Conservation (phyloP, 2,113 vertebrate species). For the Scophthalmus maximus region DNA sequence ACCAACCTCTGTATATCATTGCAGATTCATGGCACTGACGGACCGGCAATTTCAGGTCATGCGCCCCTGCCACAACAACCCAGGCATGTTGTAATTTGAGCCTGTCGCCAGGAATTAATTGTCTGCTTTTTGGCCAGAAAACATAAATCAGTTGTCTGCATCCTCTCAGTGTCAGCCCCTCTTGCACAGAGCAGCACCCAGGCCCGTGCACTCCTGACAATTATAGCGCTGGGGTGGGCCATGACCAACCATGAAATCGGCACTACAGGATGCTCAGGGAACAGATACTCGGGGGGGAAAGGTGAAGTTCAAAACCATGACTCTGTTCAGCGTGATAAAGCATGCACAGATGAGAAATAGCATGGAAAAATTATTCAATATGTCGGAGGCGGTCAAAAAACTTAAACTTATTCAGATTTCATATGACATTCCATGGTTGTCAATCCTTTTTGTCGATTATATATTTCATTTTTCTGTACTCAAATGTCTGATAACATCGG, state of each 20-base stretch:
- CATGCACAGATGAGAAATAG: slow-evolving; percentile 4
- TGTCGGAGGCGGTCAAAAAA: background rate
- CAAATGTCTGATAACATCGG: slow-evolving; percentile 47
- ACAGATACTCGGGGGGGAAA: slow-evolving; percentile 29
- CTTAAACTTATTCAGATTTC: background rate
- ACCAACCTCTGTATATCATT: slow-evolving; percentile 58
- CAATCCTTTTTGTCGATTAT: slow-evolving; percentile 12
- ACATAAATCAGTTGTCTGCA: slow-evolving; percentile 70
- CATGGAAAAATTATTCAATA: background rate
- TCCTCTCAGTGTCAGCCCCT: slow-evolving; percentile 42
- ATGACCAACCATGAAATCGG: slow-evolving; percentile 58
- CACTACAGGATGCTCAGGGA: slow-evolving; percentile 26
- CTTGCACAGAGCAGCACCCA: slow-evolving; percentile 38
- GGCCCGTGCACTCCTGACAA: slow-evolving; percentile 29
- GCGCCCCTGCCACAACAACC: slow-evolving; percentile 67
- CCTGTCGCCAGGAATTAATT: slow-evolving; percentile 68
- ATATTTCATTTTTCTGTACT: slow-evolving; percentile 31
- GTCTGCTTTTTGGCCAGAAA: slow-evolving; percentile 67
- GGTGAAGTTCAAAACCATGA: slow-evolving; percentile 37
- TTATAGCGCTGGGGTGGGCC: slow-evolving; percentile 36
- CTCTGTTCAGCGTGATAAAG: background rate
- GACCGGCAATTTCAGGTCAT: slow-evolving; percentile 68
- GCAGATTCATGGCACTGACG: slow-evolving; percentile 69
- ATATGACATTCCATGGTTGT: slow-evolving; percentile 14
- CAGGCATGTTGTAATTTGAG: slow-evolving; percentile 70